Base-by-base conservation (phyloP, 2,113 vertebrate genomes). In the Xiphorhynchus elegans region DNA sequence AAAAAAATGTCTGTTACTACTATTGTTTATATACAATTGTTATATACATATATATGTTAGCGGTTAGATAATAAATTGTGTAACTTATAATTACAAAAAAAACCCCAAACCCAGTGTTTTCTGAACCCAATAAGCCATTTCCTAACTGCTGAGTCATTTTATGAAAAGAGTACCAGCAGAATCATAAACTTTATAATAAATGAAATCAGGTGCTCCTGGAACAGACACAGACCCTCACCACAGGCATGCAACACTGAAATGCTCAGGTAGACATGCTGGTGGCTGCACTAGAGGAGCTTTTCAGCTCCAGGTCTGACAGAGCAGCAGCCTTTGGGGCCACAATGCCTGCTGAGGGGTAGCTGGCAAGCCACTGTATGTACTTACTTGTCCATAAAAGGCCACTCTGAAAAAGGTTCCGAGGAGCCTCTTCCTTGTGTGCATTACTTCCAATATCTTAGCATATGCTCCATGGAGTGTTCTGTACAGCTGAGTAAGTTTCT, bases 401-500 rank as follows among this genome's bases (percentile, higher is more conserved):
- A 99, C 99, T 91, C 99, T 98, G 97, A 99, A 99, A 97, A 98
- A 99, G 6, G 99, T 99, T 62, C 99, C 99, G 25, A 99, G 98
- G 86, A 99, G 98, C 82, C 99, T 98, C 87, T 98, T 99, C 59
- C 98, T 98, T 1, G 99, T 97, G 42, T 99, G 99, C 97, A 99
- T 99, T 87, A 99, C 99, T 88, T 99, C 99, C 94, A 99, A 53
- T 67, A 99, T 98, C 97, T 99, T 99, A 47, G 98, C 98, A 94
- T 99, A 99, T 20, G 99, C 99, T 74, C 98, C 98, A 21, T 99
- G 99, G 80, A 99, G 98, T 0, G 98, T 99, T 96, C 99, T 98
- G 81, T 99, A 99, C 60, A 99, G 97, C 31, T 98, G 98, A 63
- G 99, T 99, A 11, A 99, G 98, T 98, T 99, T 99, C 99, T 99